These are phyloP conservation scores for Aegotheles bennettii DNA, from an alignment of 2,113 vertebrate genomes.

Conservation along the genomic window DNA sequence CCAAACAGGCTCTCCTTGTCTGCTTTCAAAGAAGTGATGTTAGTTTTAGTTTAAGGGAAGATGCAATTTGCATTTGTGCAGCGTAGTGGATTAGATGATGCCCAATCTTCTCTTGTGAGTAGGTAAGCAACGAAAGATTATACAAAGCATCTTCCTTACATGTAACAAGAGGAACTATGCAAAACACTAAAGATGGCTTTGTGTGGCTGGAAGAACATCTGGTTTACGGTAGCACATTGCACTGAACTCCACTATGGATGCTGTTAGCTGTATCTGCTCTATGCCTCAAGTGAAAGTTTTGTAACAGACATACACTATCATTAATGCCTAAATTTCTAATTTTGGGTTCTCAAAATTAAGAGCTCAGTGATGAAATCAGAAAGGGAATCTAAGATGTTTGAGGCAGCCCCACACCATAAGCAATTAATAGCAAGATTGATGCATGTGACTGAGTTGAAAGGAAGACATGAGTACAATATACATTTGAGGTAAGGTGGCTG, in stretches of 20 bases:
- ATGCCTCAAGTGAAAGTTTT: not conserved
- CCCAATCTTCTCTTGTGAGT: not conserved
- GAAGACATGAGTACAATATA: not conserved
- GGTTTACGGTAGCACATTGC: fast-evolving
- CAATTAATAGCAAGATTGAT: not conserved
- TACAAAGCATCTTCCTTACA: not conserved
- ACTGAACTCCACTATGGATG: not conserved
- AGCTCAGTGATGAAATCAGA: not conserved
- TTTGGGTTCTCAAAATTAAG: not conserved
- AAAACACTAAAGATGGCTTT: not conserved
- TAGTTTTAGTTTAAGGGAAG: not conserved
- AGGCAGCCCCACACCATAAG: not conserved
- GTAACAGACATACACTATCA: fast-evolving
- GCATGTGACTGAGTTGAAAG: not conserved
- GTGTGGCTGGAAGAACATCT: not conserved
- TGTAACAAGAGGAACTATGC: not conserved
- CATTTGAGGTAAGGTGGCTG: fast-evolving
- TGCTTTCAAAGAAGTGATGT: not conserved
- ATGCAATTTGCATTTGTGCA: not conserved
- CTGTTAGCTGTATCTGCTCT: not conserved
- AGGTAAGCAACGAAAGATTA: not conserved
- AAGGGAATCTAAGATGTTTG: not conserved
- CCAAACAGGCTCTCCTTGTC: not conserved
- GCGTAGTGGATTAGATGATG: not conserved
- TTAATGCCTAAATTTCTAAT: not conserved